Base-by-base conservation (phyloP, 2,113 vertebrate genomes). In the Todiramphus chloris region DNA sequence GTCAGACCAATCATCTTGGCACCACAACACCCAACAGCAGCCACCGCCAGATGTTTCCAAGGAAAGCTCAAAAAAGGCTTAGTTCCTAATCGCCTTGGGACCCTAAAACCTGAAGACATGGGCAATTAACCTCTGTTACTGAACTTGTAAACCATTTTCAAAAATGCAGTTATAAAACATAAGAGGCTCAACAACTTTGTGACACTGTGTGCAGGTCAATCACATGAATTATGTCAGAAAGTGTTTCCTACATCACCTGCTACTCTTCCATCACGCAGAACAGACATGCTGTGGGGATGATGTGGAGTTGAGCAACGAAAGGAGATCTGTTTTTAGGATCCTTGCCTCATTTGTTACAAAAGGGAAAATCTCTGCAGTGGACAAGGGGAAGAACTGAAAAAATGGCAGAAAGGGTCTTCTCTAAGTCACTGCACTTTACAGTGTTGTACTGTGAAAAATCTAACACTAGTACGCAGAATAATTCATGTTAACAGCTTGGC, bases 361-460 rank as follows among this genome's bases (percentile, higher is more conserved):
- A 28, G 23, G 8, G 19, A n/a, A 83, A 68, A 59, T 19, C 16
- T 56, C 35, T 64, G 37, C 11, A 39, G n/a, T 16, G 35, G 33
- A 21, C 35, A 82, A 48, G 31, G 21, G 48, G 19, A 83, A 30
- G 50, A 53, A 78, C 41, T 69, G 33, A 51, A 83, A 27, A 31
- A 53, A 55, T 0, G 0, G 69, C 37, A 63, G 20, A 15, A 46
- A 76, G 0, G 0, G 18, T 28, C 35, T n/a, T 56, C 35, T 39
- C 35, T 37, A 14, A 24, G n/a, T 11, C 48, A 46, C 0, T 43
- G 53, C 31, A 67, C 31, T 78, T 60, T 20, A 27, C 15, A 72
- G 66, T 5, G 13, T 19, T 56, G 23, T 15, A 23, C 3, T 39
- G 44, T 56, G 46, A 31, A 62, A 62, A 78, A 62, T 3, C 39